Base-by-base conservation (phyloP, 2,797 vertebrate genomes). In the Catamblyrhynchus diadema region DNA sequence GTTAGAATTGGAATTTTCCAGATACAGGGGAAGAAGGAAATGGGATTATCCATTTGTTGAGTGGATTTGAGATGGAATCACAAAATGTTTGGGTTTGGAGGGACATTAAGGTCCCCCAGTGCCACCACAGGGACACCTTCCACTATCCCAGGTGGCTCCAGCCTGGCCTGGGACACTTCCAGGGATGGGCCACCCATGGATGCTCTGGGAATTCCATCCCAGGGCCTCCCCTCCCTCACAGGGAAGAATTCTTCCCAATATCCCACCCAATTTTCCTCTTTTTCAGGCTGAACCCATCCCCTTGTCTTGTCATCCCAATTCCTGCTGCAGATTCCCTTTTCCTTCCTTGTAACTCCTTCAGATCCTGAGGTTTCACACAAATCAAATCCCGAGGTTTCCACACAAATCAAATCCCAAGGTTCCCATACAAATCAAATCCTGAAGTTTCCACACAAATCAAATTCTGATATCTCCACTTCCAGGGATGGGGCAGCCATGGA, bases 301-400 rank as follows among this genome's bases (percentile, higher is more conserved):
- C 19, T 11, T 28, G 23, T 44, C 10, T 28, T 0, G 2, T 4
- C 25, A 33, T 2, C 23, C 17, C 21, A 33, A 21, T 32, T 88
- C 30, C 75, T 18, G 9, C 8, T 5, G 30, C 18, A 45, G 28
- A 25, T 48, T 66, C 28, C 23, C 28, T 44, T 48, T 65, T 30
- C 20, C 16, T 51, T 37, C 44, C 23, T 9, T 5, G 16, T 7
- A 18, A 20, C 11, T 1, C n/a, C 20, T 33, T n/a, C 59, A 37
- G 0, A 15, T 25, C 50, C 57, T 0, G 0, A 35, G 23, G 3
- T 56, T 56, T 16, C n/a, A n/a, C 20, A 30, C 28, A 12, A 51
- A 51, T 19, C 10, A 51, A 19, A 50, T 50, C 48, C 48, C 3
- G 16, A 28, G 48, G 16, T 50, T 17, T 1, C 48, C 15, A 50